A percentile compares a stretch with the other conserved stretches of the same genome.
Conservation (phyloP, 2,113 vertebrate genomes). For the Siphamia tubifer region DNA sequence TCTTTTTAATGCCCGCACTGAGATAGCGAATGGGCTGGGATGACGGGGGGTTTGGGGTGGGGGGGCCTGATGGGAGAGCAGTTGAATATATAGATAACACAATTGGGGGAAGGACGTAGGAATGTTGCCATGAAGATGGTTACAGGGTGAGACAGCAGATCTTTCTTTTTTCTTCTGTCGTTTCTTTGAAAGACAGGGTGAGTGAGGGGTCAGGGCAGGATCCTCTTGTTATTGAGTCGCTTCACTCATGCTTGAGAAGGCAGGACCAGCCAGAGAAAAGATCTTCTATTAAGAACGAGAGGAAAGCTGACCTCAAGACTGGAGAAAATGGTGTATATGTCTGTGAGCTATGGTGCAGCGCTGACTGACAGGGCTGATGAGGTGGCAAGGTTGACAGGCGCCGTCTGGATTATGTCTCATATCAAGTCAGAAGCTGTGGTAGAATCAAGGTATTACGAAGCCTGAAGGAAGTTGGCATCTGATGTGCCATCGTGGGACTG, state of each 20-base stretch:
- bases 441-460: slow-evolving; percentile 27
- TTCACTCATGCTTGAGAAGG: slow-evolving; percentile 53
- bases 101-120: slow-evolving; percentile 26
- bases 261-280: slow-evolving; percentile 39
- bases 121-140: slow-evolving; percentile 51
- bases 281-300: slow-evolving; percentile 32
- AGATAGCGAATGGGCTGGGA: background rate
- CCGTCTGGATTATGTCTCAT: slow-evolving; percentile 56
- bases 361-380: slow-evolving; percentile 47
- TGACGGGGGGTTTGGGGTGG: no score
- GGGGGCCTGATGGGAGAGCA: slow-evolving; percentile 30
- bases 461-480: slow-evolving; percentile 25
- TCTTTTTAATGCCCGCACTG: slow-evolving; percentile 67
- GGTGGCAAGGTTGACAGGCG: slow-evolving; percentile 12
- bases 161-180: slow-evolving; percentile 5
- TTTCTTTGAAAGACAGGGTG: slow-evolving; percentile 10
- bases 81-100: slow-evolving; percentile 61
- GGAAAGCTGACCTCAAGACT: slow-evolving; percentile 26
- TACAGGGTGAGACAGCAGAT: slow-evolving; percentile 19
- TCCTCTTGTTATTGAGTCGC: slow-evolving; percentile 45
- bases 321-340: background rate
- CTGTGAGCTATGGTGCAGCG: background rate
- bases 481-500: slow-evolving; percentile 17
- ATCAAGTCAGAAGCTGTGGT: slow-evolving; percentile 39
- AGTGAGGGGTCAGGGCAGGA: slow-evolving; percentile 38